Base-by-base conservation (phyloP, 2,797 vertebrate genomes). In the Gorsachius magnificus region DNA sequence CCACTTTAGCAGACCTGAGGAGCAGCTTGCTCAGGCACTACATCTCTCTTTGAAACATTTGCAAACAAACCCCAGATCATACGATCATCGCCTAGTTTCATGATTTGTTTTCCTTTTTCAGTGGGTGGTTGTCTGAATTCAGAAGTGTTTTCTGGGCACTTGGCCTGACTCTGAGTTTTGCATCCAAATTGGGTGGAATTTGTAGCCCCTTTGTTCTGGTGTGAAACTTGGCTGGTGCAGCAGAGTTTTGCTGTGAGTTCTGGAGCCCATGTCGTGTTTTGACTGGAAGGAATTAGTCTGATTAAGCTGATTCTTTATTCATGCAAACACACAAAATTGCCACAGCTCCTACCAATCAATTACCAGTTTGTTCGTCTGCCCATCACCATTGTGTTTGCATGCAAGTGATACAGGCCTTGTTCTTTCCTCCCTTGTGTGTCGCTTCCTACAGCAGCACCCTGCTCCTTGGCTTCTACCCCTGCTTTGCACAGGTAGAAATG, bases 301-400 rank as follows among this genome's bases (percentile, higher is more conserved):
- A 94, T 95, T 97, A 96, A 92, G 38, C 90, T 51, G 75, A 93
- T 95, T 85, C 82, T 96, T 97, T 96, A 93, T 97, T 91, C 89
- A 94, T 4, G 11, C 83, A 97, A 97, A 96, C 87, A 95, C 54
- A 43, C 50, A 88, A 95, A 94, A 94, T 93, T 97, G 76, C 85
- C 17, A 56, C 82, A 81, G 79, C 72, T 94, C 65, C 78, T 94
- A 96, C 92, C 72, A 94, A 71, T 94, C 90, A 96, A 87, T 96
- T 95, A 94, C 46, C 56, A 51, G 57, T 94, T 94, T 74, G 80
- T 61, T 63, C 87, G 50, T 77, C 89, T 95, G 90, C 90, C 89
- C 46, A 12, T 96, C 75, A 36, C 69, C 25, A 38, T 38, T 81
- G 78, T 29, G 54, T 46, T 33, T 48, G 64, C 13, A 48, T 85